These are phyloP conservation scores for Morone saxatilis DNA, from an alignment of 2,113 vertebrate genomes.

Conservation along the genomic window DNA sequence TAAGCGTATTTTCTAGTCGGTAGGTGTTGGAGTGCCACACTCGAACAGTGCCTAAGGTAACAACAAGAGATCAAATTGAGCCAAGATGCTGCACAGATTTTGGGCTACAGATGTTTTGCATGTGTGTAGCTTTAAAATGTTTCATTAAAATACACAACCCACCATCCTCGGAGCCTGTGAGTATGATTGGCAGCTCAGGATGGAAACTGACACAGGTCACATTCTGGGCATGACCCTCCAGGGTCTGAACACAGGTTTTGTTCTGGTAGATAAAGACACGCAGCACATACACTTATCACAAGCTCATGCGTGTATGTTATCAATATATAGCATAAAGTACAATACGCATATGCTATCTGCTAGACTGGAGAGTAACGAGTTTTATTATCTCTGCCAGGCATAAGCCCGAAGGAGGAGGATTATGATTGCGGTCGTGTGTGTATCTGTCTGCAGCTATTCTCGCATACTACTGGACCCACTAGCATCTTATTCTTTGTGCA, in stretches of 20 bases:
- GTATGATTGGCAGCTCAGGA: conserved; percentile 94
- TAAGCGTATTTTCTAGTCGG: conserved; percentile 92
- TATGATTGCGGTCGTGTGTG: no score
- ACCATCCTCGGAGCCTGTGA: conserved; percentile 97
- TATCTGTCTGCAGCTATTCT: no score
- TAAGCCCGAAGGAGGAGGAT: no score
- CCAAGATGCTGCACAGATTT: background rate
- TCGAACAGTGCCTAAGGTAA: conserved; percentile 88
- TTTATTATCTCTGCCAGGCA: background rate
- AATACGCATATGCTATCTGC: background rate
- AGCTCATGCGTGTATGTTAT: background rate
- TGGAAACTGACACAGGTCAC: conserved; percentile 96
- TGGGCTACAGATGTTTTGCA: accelerated
- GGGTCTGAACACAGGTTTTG: conserved; percentile 94
- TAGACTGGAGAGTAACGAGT: background rate
- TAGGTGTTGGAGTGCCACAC: conserved; percentile 97
- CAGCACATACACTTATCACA: background rate
- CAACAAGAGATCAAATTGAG: background rate
- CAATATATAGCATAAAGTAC: background rate
- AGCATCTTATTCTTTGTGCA: no score
- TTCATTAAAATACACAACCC: conserved; percentile 40
- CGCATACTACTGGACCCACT: no score
- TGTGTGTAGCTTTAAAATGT: background rate
- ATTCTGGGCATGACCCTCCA: conserved; percentile 95
- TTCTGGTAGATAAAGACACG: conserved; percentile 83